Conservation (phyloP, 2,888 invertebrate species). For the Zaprionus obscuricornis region DNA sequence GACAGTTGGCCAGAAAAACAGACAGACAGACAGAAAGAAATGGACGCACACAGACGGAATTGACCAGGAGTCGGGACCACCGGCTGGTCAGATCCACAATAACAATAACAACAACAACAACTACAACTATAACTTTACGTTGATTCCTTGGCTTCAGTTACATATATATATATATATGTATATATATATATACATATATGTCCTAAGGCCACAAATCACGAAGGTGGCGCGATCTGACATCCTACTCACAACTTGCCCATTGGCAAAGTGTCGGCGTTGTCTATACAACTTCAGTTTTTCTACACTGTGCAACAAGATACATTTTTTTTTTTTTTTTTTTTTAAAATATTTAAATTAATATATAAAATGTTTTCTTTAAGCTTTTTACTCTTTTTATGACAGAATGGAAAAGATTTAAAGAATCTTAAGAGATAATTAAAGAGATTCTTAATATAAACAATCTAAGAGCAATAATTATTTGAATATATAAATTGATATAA, state of each 20-base stretch:
- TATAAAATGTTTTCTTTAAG: too few relatives aligned
- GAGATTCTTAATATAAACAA: too few relatives aligned
- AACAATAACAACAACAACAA: too few relatives aligned
- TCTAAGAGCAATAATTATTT: too few relatives aligned
- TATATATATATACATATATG: constrained; percentile 55
- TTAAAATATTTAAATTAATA: too few relatives aligned
- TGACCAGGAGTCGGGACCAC: constrained; percentile 70
- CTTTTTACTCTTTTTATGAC: too few relatives aligned
- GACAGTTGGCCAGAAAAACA: constrained; percentile 9
- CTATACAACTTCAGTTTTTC: constrained; percentile 1
- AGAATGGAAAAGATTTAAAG: too few relatives aligned
- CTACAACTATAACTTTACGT: background rate
- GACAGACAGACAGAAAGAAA: constrained; percentile 6
- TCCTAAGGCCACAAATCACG: constrained; percentile 76
- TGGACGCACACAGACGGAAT: constrained; percentile 17
- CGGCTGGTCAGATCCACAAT: too few relatives aligned
- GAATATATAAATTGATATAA: too few relatives aligned
- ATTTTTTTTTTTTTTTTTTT: background rate
- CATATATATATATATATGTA: background rate
- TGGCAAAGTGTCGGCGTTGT: constrained; percentile 62
- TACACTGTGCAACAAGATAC: constrained; percentile 41
- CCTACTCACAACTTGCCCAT: constrained; percentile 64
- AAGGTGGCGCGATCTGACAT: constrained; percentile 76
- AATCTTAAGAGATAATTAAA: too few relatives aligned
- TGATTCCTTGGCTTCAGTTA: constrained; percentile 12